A percentile compares a stretch with the other conserved stretches of the same genome.
These are phyloP conservation scores for Apostichopus californicus DNA, from an alignment of 35 echinoderm and acorn worm species.

Conservation along the genomic window DNA sequence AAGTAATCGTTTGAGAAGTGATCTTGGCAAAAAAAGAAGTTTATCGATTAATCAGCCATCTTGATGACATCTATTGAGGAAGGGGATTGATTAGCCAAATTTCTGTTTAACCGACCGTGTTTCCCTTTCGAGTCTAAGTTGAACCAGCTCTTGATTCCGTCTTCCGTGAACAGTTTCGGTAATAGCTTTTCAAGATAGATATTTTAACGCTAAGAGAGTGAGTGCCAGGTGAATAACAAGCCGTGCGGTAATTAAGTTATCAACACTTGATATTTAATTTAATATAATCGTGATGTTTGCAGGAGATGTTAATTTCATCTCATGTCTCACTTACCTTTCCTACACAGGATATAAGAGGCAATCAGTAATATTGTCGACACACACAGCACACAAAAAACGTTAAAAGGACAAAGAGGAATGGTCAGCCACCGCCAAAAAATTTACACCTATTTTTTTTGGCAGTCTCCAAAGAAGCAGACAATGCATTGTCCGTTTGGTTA, in stretches of 20 bases:
- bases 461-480: too few relatives aligned
- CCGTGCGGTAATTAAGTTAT: not conserved
- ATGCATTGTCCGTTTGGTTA: too few relatives aligned
- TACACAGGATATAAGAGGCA: not conserved
- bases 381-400: too few relatives aligned
- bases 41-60: conserved; percentile 14
- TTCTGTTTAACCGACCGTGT: conserved; percentile 23
- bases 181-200: conserved; percentile 33
- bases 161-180: conserved; percentile 25
- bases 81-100: conserved; percentile 33
- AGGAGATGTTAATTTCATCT: not conserved
- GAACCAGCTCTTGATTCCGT: not conserved
- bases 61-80: conserved; percentile 47
- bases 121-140: not conserved
- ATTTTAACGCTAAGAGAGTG: not conserved
- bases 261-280: not conserved
- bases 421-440: too few relatives aligned
- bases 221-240: not conserved
- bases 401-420: too few relatives aligned
- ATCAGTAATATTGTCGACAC: too few relatives aligned
- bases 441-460: too few relatives aligned
- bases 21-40: not conserved
- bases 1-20: conserved; percentile 19
- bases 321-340: not conserved
- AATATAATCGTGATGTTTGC: not conserved